phyloP scores from a whole-genome alignment of 2,113 vertebrate genomes.

The Himantopus leucocephalus region DNA sequence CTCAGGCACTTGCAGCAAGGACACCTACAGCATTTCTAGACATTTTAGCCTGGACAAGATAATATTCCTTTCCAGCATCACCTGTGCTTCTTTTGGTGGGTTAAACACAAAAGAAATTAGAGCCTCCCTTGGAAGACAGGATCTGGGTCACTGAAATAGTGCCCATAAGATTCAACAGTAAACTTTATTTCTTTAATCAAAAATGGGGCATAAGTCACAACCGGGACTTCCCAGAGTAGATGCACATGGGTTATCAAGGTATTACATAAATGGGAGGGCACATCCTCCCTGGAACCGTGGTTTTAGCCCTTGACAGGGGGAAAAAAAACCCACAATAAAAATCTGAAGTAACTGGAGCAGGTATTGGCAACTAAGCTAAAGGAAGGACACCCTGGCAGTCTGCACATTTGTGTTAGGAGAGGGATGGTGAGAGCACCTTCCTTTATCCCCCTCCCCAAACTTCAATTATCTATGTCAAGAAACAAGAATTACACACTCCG shows the following conservation, averaged over 20 bases:
- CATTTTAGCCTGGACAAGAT: neutral
- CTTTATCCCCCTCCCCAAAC: neutral
- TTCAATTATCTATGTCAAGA: neutral
- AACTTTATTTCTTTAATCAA: neutral
- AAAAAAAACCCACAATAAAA: neutral
- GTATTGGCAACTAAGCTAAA: neutral
- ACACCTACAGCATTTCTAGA: neutral
- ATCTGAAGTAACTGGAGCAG: neutral
- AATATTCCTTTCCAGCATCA: neutral
- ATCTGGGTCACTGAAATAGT: neutral
- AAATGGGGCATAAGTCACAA: neutral
- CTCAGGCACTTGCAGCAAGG: neutral
- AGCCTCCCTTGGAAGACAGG: neutral
- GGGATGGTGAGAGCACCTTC: neutral
- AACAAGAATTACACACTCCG: neutral
- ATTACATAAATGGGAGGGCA: neutral
- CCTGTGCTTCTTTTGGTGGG: neutral
- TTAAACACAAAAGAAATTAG: neutral
- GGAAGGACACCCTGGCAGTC: neutral
- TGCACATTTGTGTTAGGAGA: neutral
- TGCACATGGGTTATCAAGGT: neutral
- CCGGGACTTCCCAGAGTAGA: neutral
- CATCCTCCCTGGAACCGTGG: neutral
- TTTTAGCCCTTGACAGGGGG: neutral
- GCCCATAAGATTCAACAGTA: neutral